phyloP scores from a whole-genome alignment of 2,113 vertebrate species.

The Oreochromis aureus region DNA sequence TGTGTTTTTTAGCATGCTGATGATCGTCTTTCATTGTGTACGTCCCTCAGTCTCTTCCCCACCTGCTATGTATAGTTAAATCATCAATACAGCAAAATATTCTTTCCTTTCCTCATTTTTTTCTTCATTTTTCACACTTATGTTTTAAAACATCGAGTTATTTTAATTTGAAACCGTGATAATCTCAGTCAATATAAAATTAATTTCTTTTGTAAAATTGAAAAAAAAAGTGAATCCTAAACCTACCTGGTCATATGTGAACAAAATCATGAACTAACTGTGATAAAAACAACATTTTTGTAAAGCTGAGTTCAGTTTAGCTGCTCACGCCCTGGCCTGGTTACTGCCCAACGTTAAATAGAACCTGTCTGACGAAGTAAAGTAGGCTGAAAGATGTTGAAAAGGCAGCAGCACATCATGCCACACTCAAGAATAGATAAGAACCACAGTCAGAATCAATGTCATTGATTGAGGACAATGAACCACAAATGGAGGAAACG shows the following conservation, averaged over 20 bases:
- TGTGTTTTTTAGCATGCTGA: background rate
- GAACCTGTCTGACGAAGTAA: background rate
- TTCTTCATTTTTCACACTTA: background rate
- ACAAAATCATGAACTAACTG: background rate
- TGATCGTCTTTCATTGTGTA: background rate
- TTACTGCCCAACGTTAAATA: background rate
- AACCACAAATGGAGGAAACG: background rate
- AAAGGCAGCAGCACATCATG: background rate
- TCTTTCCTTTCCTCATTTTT: background rate
- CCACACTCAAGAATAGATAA: background rate
- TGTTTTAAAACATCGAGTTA: background rate
- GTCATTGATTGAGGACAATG: background rate
- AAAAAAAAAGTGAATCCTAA: background rate
- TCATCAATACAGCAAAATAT: background rate
- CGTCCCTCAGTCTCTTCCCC: background rate
- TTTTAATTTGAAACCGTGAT: background rate
- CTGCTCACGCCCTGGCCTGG: background rate
- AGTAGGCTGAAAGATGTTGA: background rate
- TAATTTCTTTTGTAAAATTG: background rate
- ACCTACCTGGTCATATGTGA: background rate
- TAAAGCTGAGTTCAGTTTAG: background rate
- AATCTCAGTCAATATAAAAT: background rate
- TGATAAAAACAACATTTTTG: background rate
- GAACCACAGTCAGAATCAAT: background rate
- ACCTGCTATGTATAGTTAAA: background rate